Conservation (phyloP, 2,797 vertebrate genomes). For the Macropus fuliginosus region DNA sequence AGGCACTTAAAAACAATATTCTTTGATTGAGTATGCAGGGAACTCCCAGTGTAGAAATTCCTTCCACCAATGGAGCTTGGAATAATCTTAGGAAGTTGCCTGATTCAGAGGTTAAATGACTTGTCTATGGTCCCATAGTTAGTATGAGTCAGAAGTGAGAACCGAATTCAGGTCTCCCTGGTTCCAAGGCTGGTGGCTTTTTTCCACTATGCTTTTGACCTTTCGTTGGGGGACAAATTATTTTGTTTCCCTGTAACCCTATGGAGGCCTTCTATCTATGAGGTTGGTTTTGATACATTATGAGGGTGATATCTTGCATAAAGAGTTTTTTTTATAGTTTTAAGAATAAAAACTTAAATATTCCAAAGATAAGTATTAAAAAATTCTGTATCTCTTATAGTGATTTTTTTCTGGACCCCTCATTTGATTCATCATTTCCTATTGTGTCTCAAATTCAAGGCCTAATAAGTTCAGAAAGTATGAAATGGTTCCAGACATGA, state of each 20-base stretch:
- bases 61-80: not conserved
- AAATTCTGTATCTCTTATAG: not conserved
- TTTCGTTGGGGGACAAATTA: not conserved
- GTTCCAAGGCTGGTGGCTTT: not conserved
- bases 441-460: not conserved
- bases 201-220: not conserved
- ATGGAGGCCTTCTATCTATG: not conserved
- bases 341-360: not conserved
- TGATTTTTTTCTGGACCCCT: not conserved
- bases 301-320: not conserved
- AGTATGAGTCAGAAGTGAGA: not conserved
- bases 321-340: not conserved
- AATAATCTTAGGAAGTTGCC: not conserved
- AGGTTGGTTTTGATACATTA: not conserved
- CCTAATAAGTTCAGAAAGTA: not conserved
- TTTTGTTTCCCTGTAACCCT: not conserved
- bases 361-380: not conserved
- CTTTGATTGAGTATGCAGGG: not conserved
- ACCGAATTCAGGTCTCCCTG: not conserved
- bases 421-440: not conserved
- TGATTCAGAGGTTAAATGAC: not conserved
- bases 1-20: not conserved
- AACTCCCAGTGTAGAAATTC: not conserved
- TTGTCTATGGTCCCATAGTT: not conserved
- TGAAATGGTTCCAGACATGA: not conserved